Evolutionary conservation across 2,797 vertebrate genomes (phyloP), one percentile per base, ranked within the genome.

Genomic region (Characodon lateralis): DNA sequence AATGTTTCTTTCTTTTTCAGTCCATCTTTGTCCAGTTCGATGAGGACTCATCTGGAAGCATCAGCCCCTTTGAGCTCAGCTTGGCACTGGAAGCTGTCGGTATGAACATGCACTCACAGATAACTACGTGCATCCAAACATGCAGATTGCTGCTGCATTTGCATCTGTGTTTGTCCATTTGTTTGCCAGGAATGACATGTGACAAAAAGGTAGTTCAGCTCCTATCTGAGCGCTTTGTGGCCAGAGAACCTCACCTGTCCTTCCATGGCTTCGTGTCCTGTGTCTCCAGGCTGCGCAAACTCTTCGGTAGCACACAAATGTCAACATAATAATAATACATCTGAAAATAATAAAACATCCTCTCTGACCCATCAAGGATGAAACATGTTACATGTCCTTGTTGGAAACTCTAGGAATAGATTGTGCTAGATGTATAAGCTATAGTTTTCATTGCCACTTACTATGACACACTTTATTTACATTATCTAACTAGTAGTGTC

Each of bases 51-150:
- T 95, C 95, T 69, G 95, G 95, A 69, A 93, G 91, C n/a, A 96
- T 96, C 93, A 95, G 91, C 81, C 91, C 93, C 26, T 96, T 95
- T 90, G 95, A 96, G 74, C 93, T 96, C 68, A 91, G 81, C 70
- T 26, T 80, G n/a, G 93, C 94, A 1, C 90, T 96, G 73, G 83
- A 94, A 71, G 92, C 93, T 82, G 77, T 91, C 82, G 95, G 95
- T 96, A 92, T 31, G 86, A 18, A 26, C 2, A 0, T 59, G 50
- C 6, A 9, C 7, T 56, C 51, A 61, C 41, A 56, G 22, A 76
- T 24, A 16, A 48, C 3, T 41, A 74, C 66, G 56, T 55, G 56
- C 16, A 74, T 26, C 71, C 20, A 39, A 20, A 13, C 41, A 78
- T 72, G 41, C 78, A 79, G 10, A 18, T 1, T 71, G 76, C 46